Percentiles rank a stretch among this genome's conserved stretches.
phyloP scores from a whole-genome alignment of 2,113 vertebrate genomes.

The Proterorhinus semilunaris region DNA sequence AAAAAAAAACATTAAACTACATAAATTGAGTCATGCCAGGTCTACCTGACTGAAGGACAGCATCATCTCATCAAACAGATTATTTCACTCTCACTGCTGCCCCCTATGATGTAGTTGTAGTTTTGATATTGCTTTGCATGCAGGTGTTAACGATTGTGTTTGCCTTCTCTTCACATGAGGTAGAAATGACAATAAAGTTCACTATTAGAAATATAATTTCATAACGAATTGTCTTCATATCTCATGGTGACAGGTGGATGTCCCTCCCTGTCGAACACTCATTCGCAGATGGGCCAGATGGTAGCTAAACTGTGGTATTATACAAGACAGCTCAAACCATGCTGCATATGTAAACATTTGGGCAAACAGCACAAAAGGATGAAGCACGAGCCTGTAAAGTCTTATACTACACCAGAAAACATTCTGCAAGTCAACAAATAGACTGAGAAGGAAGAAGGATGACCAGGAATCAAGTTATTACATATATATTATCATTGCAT shows the following conservation, averaged over 20 bases:
- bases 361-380: constrained; percentile 37
- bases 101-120: no score
- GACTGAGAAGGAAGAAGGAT: no score
- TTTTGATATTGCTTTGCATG: no score
- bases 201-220: background rate
- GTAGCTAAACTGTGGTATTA: constrained; percentile 53
- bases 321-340: constrained; percentile 40
- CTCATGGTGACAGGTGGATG: constrained; percentile 23
- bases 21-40: no score
- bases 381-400: constrained; percentile 10
- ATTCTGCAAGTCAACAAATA: no score
- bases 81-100: no score
- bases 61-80: no score
- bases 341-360: constrained; percentile 36
- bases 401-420: constrained; percentile 14
- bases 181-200: no score
- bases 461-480: constrained; percentile 8
- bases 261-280: constrained; percentile 17
- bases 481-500: background rate
- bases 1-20: background rate
- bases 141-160: no score
- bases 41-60: no score
- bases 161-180: no score
- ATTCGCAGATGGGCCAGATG: constrained; percentile 69
- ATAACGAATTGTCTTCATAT: constrained; percentile 4